A percentile compares a stretch with the other conserved stretches of the same genome.
Conservation (phyloP, 2,113 vertebrate species). For the Pterophyllum scalare region DNA sequence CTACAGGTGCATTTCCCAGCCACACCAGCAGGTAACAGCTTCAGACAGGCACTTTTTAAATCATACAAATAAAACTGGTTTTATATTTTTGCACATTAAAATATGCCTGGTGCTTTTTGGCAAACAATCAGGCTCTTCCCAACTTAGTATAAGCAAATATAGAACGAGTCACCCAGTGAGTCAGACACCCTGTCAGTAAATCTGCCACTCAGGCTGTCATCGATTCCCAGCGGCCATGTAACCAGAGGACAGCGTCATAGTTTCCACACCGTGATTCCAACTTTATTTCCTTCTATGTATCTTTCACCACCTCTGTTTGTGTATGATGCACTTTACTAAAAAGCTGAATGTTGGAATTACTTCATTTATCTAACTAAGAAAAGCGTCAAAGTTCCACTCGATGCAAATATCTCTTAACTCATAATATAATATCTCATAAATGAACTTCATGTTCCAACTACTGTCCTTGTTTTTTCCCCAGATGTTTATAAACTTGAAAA, state of each 20-base stretch:
- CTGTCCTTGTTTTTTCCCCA: fast-evolving
- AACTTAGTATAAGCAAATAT: background rate
- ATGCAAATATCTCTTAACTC: background rate
- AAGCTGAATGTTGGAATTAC: background rate
- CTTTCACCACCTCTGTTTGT: background rate
- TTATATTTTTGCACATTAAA: background rate
- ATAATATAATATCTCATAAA: background rate
- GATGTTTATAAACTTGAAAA: background rate
- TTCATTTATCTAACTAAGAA: background rate
- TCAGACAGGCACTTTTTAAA: background rate
- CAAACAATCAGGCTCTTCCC: background rate
- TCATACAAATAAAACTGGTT: background rate
- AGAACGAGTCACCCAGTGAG: background rate
- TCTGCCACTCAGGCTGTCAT: background rate
- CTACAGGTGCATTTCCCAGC: background rate
- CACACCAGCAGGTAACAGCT: background rate
- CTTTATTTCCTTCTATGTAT: background rate
- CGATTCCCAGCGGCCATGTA: background rate
- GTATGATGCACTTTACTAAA: background rate
- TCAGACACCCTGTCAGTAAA: background rate
- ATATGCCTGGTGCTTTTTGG: background rate
- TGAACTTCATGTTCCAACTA: background rate
- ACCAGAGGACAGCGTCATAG: background rate
- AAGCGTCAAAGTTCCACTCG: background rate
- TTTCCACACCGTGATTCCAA: background rate